phyloP scores from a whole-genome alignment of 2,113 vertebrate genomes.

The Peucedramus taeniatus region DNA sequence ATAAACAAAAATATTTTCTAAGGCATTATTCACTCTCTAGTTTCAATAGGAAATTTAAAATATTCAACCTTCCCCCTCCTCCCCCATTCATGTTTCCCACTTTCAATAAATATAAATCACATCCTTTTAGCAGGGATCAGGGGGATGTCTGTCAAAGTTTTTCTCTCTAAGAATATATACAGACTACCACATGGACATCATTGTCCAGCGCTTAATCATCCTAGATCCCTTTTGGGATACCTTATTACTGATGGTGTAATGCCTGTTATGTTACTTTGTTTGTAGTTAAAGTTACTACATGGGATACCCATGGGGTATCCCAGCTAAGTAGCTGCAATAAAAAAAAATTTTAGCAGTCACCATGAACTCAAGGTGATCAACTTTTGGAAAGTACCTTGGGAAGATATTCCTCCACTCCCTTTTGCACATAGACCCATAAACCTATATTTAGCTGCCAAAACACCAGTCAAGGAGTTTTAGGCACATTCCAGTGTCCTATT shows the following conservation, averaged over 20 bases:
- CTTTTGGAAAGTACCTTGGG: background rate
- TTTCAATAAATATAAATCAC: background rate
- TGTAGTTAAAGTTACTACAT: background rate
- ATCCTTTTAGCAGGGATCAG: rapidly evolving
- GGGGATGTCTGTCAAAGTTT: background rate
- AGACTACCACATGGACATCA: background rate
- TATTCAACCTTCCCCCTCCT: rapidly evolving
- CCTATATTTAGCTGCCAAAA: background rate
- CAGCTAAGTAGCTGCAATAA: background rate
- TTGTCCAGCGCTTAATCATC: background rate
- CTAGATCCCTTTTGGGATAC: background rate
- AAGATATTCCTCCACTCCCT: background rate
- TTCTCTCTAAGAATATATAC: rapidly evolving
- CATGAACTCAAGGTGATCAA: background rate
- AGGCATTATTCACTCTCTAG: background rate
- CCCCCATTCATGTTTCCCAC: background rate
- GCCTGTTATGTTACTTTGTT: background rate
- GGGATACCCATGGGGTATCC: rapidly evolving
- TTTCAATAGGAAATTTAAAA: background rate
- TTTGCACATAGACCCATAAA: background rate
- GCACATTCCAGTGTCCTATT: background rate
- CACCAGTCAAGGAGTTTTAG: background rate
- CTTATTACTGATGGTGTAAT: background rate
- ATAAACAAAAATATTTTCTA: background rate
- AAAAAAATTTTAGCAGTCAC: background rate